Base-by-base conservation (phyloP, 2,797 vertebrate genomes). In the Euthynnus affinis region DNA sequence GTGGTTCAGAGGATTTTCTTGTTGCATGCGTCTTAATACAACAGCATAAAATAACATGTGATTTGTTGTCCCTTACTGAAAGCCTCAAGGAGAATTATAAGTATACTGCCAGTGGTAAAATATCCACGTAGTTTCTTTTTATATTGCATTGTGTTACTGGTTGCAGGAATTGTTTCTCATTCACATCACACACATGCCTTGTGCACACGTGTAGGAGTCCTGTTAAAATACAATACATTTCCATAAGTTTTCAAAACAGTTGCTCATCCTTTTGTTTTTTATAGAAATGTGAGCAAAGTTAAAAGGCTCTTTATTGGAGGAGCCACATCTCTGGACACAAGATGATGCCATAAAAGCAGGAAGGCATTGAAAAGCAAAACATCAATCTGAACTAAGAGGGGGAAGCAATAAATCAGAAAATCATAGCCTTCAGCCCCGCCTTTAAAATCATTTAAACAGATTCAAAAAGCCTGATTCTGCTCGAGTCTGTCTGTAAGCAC, bases 401-500 rank as follows among this genome's bases (percentile, higher is more conserved):
- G 92, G 90, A 94, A 87, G 90, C 87, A 89, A 91, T 96, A 95
- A 95, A 95, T 96, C 95, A 95, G 74, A 76, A 88, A 90, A 92
- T 94, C 92, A 90, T 90, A 89, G 92, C 89, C 90, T 85, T 88
- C 92, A 92, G 87, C 87, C 87, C 92, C 87, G 87, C 93, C 94
- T 95, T 95, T 94, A 93, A 95, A 95, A 95, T 95, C 85, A 95
- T 95, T 95, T 95, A 95, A 94, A 95, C 93, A 92, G 93, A 94
- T 95, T 94, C 93, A 93, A 92, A 95, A 95, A 92, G 93, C 92
- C 91, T 89, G 93, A 94, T 95, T 94, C 93, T 80, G 87, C 91
- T 87, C 74, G 68, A 87, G 92, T 86, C 92, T 91, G 90, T 95
- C 94, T 94, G 93, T 95, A 93, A 95, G 94, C 90, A 91, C 88